Percentiles rank a stretch among this genome's conserved stretches.
Conservation (phyloP, 2,888 invertebrate genomes). For the Sinohyriopsis cumingii region DNA sequence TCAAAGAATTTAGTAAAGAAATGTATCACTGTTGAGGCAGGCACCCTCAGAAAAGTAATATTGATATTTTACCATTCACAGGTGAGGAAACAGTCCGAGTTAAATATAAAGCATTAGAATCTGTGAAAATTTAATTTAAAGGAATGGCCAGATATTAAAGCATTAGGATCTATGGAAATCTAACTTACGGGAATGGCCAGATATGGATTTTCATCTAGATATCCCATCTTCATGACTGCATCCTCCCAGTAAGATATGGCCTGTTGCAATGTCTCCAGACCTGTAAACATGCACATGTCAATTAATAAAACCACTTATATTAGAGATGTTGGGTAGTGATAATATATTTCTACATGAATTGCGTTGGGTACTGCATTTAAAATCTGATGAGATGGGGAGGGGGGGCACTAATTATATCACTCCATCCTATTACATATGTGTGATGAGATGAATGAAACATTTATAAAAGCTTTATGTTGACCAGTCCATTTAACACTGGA, state of each 20-base stretch:
- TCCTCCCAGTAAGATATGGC: conserved; percentile 97
- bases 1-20: no score
- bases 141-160: no score
- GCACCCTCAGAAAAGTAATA: no score
- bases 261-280: conserved; percentile 93
- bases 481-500: no score
- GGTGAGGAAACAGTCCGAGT: neutral
- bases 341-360: neutral
- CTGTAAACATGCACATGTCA: conserved; percentile 65
- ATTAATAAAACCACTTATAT: neutral
- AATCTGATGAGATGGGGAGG: neutral
- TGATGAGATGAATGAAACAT: no score
- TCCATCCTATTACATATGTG: no score
- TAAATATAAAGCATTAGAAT: no score
- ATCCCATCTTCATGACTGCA: conserved; percentile 78
- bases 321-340: neutral
- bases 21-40: no score
- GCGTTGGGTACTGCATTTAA: neutral
- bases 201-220: conserved; percentile 52
- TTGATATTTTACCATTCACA: neutral
- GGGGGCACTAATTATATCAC: no score
- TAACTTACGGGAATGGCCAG: conserved; percentile 55
- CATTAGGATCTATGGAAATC: no score
- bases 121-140: no score
- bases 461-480: no score